Conservation (phyloP, 2,888 invertebrate species). For the Diabrotica balteata region DNA sequence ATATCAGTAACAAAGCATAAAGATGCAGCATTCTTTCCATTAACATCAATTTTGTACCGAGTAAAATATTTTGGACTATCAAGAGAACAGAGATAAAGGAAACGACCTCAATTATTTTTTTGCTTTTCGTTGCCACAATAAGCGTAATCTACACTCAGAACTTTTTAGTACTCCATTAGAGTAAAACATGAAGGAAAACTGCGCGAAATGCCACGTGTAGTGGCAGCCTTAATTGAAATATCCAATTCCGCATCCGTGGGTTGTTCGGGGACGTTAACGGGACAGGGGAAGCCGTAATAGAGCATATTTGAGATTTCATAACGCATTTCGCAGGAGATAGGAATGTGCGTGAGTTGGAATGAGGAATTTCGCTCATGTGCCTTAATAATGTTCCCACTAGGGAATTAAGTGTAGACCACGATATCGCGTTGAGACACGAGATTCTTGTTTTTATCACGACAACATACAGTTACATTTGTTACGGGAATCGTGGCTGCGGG, state of each 20-base stretch:
- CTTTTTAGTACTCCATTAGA: neutral
- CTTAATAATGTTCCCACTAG: conserved; percentile 27
- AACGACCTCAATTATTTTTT: too few species aligned
- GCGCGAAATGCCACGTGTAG: conserved; percentile 10
- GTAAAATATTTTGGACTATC: too few species aligned
- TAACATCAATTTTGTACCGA: neutral
- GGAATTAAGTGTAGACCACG: conserved; percentile 28
- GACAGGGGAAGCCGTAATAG: conserved; percentile 8
- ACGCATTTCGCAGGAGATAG: conserved; percentile 25
- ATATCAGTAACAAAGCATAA: too few species aligned
- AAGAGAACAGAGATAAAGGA: too few species aligned
- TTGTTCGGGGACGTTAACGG: neutral
- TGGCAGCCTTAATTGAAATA: conserved; percentile 23
- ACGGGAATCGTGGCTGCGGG: neutral
- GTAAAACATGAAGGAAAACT: conserved; percentile 9
- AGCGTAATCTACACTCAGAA: too few species aligned
- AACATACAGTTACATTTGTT: conserved; percentile 9
- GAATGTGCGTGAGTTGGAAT: conserved; percentile 27
- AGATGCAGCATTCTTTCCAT: too few species aligned
- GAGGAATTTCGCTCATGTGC: conserved; percentile 26
- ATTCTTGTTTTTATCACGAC: conserved; percentile 21
- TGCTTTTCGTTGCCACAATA: too few species aligned
- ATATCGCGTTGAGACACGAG: conserved; percentile 24
- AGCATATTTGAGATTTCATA: conserved; percentile 29
- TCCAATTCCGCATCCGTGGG: conserved; percentile 9